Base-by-base conservation (phyloP, 2,888 invertebrate species). In the Eupithecia subumbrata region DNA sequence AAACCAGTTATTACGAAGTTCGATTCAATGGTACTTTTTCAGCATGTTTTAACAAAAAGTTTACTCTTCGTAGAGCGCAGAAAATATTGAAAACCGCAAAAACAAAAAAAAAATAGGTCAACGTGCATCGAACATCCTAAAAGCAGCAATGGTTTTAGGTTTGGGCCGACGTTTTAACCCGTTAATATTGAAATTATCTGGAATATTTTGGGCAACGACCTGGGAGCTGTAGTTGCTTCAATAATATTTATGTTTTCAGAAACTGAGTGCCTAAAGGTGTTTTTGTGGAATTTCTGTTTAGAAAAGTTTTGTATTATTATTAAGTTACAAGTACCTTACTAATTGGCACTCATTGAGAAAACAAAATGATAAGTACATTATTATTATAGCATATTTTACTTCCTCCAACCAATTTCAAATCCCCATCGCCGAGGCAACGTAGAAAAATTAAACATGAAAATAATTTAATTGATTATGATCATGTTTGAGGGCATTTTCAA, bases 241-340 rank as follows among this genome's bases (percentile, higher is more conserved):
- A 76, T 71, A 76, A 73, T 73, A 76, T 73, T 76, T 67, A 70
- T 73, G 72, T 60, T 69, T n/a, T 12, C 56, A 14, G 5, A 60
- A 60, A 60, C 25, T 60, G 60, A 25, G 1, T 25, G 60, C 60
- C 60, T 60, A 5, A 60, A 60, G 60, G 60, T 22, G 25, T 25
- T 60, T 56, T 60, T 60, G 60, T 60, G 12, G 25, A 12, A 60
- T 12, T 60, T 60, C 5, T 60, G 60, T 25, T 25, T 1, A 25
- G 22, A 25, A n/a, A 9, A 56, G 22, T 11, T 56, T 56, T 22
- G 22, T 56, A 22, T 56, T 48, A 48, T 48, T 48, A 48, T n/a
- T 18, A 48, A n/a, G 48, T 48, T 56, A 56, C 22, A 22, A 56
- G 12, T 60, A 60, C 4, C 22, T 56, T 56, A 9, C 12, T 60